Evolutionary conservation across 2,888 invertebrate species (phyloP), one percentile per base, ranked within the genome.

Genomic region (Cremastobaeus sp.): DNA sequence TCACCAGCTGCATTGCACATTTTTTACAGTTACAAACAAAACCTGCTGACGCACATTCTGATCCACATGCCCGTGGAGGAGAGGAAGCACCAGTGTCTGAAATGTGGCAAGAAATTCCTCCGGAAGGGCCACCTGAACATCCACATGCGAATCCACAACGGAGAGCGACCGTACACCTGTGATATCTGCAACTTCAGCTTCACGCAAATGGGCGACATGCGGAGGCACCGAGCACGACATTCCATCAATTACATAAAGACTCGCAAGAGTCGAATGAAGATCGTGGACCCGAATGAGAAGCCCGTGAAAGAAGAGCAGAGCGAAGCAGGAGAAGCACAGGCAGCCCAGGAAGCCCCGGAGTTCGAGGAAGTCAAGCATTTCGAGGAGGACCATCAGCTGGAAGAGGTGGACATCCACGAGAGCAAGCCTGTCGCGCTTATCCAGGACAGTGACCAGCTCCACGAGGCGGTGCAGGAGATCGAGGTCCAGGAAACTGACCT

Each of bases 131-230:
- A 80, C 57, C 50, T 82, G 2, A 79, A 78, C 21, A 75, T 80
- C 4, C 82, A 81, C 55, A 78, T 78, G 80, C 72, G 82, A 18
- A 79, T 82, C 60, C 82, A 82, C 50, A 78, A 80, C 20, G 82
- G 80, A 12, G 75, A 78, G 35, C 71, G 80, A 25, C 82, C 82
- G 1, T 82, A 78, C 39, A 79, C 77, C n/a, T 82, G 82, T 57
- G 81, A 81, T 30, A 78, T 81, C 11, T 82, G 82, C 30, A 65
- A 71, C 6, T 79, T 76, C 52, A 80, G 80, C 62, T 82, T 82
- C 28, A 82, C 81, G 1, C 82, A 82, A 54, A 74, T 79, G 54
- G 82, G 82, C 17, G 81, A 81, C 32, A 80, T 81, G 82, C 64
- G 72, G 21, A 55, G 82, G 30, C 82, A 80, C 32, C 73, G 79